These are phyloP conservation scores for Xanthorhoe spadicearia DNA, from an alignment of 2,888 invertebrate species.

Conservation along the genomic window DNA sequence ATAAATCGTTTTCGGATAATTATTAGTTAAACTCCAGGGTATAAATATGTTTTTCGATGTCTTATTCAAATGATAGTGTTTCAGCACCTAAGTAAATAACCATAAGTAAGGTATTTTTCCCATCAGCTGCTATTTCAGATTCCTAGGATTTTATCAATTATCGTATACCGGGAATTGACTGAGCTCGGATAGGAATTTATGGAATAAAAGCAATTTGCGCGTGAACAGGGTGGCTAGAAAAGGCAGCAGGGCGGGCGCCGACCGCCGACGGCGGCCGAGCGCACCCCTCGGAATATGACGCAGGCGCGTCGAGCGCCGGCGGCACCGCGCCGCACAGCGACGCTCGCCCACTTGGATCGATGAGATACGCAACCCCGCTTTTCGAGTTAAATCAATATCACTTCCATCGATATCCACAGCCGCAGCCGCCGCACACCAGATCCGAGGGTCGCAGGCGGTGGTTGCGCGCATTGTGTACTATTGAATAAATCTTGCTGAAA, in stretches of 20 bases:
- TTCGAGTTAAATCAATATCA: slow-evolving; percentile 88
- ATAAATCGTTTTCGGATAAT: no score
- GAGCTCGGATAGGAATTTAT: slow-evolving; percentile 10
- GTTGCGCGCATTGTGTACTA: slow-evolving; percentile 68
- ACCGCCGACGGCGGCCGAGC: slow-evolving; percentile 45
- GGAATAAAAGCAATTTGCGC: slow-evolving; percentile 66
- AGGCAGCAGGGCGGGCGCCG: slow-evolving; percentile 52
- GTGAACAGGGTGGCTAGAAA: slow-evolving; percentile 73
- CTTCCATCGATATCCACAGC: slow-evolving; percentile 90
- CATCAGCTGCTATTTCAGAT: background rate
- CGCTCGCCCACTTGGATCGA: slow-evolving; percentile 85
- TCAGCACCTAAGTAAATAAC: no score
- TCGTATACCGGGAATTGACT: background rate
- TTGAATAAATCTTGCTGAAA: background rate
- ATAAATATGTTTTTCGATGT: no score
- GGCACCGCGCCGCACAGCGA: slow-evolving; percentile 46
- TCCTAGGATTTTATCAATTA: background rate
- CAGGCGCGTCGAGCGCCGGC: slow-evolving; percentile 62
- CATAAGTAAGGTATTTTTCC: no score
- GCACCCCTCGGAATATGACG: slow-evolving; percentile 61
- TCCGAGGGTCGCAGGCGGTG: slow-evolving; percentile 82
- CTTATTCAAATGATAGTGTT: no score
- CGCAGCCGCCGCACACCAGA: slow-evolving; percentile 85
- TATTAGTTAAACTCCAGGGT: no score
- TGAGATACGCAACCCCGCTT: slow-evolving; percentile 91